phyloP scores from a whole-genome alignment of 2,888 invertebrate genomes.

The Pogonocherus hispidulus region DNA sequence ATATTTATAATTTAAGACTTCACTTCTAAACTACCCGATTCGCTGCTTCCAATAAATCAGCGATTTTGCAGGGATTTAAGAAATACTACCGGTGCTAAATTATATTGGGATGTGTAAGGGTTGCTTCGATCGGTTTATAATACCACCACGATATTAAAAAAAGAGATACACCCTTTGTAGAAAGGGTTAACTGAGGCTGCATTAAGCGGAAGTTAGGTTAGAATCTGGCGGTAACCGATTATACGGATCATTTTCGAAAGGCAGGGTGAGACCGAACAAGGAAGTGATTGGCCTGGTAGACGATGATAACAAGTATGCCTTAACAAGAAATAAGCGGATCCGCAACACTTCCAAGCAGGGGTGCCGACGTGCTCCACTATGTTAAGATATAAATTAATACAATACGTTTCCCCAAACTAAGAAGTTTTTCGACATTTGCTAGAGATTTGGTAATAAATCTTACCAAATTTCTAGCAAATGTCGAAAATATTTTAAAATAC shows the following conservation, averaged over 20 bases:
- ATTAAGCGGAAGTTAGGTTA: conserved; percentile 37
- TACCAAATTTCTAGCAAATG: no score
- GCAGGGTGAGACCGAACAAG: conserved; percentile 50
- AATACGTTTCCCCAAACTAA: neutral
- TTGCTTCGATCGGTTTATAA: conserved; percentile 6
- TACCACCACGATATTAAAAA: conserved; percentile 12
- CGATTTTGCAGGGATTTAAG: neutral
- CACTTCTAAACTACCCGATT: no score
- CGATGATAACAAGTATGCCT: conserved; percentile 54
- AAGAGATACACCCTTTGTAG: neutral
- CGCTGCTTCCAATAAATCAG: neutral
- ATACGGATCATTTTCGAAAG: conserved; percentile 55
- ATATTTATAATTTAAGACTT: no score
- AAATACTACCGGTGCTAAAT: neutral
- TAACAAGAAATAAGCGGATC: conserved; percentile 48
- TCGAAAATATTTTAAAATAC: no score
- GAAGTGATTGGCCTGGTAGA: conserved; percentile 56
- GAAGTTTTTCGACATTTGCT: no score
- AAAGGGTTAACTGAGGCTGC: conserved; percentile 33
- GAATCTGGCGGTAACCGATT: conserved; percentile 55
- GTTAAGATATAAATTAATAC: no score
- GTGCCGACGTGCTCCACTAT: neutral
- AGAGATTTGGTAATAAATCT: no score
- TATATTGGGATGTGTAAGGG: neutral
- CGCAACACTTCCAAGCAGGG: conserved; percentile 6